phyloP scores from a whole-genome alignment of 2,888 invertebrate genomes.

The Synanthedon andrenaeformis region DNA sequence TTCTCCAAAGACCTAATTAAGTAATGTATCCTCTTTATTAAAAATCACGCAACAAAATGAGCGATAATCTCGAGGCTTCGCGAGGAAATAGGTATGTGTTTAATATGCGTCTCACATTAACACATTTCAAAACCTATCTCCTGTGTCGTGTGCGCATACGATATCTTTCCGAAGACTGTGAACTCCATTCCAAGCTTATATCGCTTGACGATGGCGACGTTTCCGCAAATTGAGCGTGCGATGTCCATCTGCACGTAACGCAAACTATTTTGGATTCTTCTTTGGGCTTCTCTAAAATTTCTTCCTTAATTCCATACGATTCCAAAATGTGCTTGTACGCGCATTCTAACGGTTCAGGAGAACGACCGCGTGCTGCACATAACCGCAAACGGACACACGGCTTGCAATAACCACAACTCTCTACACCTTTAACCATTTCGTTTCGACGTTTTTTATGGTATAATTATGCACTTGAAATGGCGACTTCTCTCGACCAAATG shows the following conservation, averaged over 20 bases:
- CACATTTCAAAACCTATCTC: conserved; percentile 27
- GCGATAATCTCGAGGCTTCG: no score
- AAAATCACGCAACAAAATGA: no score
- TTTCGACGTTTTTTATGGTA: conserved; percentile 14
- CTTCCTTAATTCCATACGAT: conserved; percentile 37
- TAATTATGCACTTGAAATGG: conserved; percentile 36
- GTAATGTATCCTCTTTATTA: no score
- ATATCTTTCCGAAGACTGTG: conserved; percentile 39
- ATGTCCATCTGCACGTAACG: conserved; percentile 60
- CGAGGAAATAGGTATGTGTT: no score
- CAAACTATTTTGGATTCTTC: conserved; percentile 44
- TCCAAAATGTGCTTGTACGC: conserved; percentile 65
- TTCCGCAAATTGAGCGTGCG: conserved; percentile 61
- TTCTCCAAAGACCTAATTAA: no score
- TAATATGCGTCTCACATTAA: neutral
- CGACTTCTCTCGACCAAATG: conserved; percentile 22
- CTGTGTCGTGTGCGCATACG: conserved; percentile 44
- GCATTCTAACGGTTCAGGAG: conserved; percentile 53
- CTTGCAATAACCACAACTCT: conserved; percentile 60
- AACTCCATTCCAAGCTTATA: conserved; percentile 59
- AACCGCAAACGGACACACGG: conserved; percentile 57
- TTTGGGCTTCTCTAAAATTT: conserved; percentile 27
- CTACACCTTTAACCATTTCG: conserved; percentile 50
- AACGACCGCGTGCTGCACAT: conserved; percentile 50
- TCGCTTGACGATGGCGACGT: conserved; percentile 57